phyloP scores from a whole-genome alignment of 2,113 vertebrate genomes.

The Rhegmatorhina hoffmannsi region DNA sequence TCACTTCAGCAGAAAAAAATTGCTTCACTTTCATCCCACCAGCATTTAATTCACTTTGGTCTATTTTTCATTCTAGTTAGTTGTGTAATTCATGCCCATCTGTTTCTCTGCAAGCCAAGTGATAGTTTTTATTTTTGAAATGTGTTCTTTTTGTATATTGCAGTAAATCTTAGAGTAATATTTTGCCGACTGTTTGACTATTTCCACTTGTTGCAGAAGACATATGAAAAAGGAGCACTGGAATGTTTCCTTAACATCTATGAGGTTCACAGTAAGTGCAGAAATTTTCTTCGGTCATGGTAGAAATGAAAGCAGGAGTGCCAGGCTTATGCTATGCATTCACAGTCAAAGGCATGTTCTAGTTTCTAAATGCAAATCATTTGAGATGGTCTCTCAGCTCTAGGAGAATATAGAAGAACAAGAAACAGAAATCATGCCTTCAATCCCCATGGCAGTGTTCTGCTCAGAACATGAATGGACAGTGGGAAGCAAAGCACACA shows the following conservation, averaged over 20 bases:
- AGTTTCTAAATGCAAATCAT: slow-evolving; percentile 53
- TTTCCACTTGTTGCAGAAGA: slow-evolving; percentile 1
- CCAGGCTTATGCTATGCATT: background rate
- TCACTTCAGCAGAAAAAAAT: slow-evolving; percentile 30
- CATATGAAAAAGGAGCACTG: background rate
- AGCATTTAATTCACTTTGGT: slow-evolving; percentile 34
- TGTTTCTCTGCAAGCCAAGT: slow-evolving; percentile 43
- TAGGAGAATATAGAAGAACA: background rate
- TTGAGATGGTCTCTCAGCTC: background rate
- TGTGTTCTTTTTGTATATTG: slow-evolving; percentile 15
- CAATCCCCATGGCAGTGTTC: background rate
- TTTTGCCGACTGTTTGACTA: background rate
- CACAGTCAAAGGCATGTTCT: slow-evolving; percentile 31
- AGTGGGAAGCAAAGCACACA: background rate
- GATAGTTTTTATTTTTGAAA: slow-evolving; percentile 31
- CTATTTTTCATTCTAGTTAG: slow-evolving; percentile 48
- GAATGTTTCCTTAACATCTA: background rate
- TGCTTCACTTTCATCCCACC: slow-evolving; percentile 12
- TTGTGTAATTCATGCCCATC: slow-evolving; percentile 59
- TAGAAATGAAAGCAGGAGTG: slow-evolving; percentile 23
- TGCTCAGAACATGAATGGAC: background rate
- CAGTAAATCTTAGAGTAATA: slow-evolving; percentile 21
- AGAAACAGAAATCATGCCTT: background rate
- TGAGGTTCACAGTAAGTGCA: background rate
- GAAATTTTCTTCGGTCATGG: slow-evolving; percentile 7